Percentiles rank a stretch among this genome's conserved stretches.
Evolutionary conservation across 2,888 invertebrate genomes (phyloP).

Genomic region (Acheta domesticus): DNA sequence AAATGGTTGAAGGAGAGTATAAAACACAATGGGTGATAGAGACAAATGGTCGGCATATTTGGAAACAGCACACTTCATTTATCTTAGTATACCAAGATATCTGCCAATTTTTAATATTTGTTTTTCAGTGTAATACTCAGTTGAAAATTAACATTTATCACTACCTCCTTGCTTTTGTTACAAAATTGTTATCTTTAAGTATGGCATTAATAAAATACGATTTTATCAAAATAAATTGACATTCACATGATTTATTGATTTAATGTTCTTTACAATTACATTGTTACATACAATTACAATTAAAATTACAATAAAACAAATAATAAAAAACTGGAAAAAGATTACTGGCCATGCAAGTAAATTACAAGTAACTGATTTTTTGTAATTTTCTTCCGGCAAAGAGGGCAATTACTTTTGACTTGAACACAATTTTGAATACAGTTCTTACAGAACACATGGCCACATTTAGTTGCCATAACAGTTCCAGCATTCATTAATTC

Average conservation of each 20-base stretch:
- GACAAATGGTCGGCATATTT: too few relatives aligned
- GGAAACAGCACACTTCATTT: too few relatives aligned
- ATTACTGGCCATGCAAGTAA: slow-evolving; percentile 12
- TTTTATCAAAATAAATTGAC: neutral
- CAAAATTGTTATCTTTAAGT: too few relatives aligned
- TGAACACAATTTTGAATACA: slow-evolving; percentile 29
- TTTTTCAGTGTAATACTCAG: too few relatives aligned
- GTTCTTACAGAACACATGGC: slow-evolving; percentile 34
- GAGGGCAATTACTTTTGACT: slow-evolving; percentile 30
- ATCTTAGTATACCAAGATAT: too few relatives aligned
- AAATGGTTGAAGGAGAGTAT: too few relatives aligned
- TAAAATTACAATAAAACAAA: neutral
- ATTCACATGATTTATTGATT: neutral
- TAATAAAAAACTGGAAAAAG: neutral
- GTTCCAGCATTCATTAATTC: neutral
- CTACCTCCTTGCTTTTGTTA: too few relatives aligned
- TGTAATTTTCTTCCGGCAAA: slow-evolving; percentile 31
- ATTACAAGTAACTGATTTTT: slow-evolving; percentile 29
- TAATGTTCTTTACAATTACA: neutral
- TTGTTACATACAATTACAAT: neutral
- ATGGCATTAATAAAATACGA: too few relatives aligned
- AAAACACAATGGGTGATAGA: too few relatives aligned
- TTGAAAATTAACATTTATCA: too few relatives aligned
- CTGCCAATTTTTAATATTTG: too few relatives aligned
- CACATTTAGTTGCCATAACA: slow-evolving; percentile 31